These are phyloP conservation scores for Caenorhabditis wallacei DNA, from an alignment of 2,888 invertebrate genomes.

Conservation along the genomic window DNA sequence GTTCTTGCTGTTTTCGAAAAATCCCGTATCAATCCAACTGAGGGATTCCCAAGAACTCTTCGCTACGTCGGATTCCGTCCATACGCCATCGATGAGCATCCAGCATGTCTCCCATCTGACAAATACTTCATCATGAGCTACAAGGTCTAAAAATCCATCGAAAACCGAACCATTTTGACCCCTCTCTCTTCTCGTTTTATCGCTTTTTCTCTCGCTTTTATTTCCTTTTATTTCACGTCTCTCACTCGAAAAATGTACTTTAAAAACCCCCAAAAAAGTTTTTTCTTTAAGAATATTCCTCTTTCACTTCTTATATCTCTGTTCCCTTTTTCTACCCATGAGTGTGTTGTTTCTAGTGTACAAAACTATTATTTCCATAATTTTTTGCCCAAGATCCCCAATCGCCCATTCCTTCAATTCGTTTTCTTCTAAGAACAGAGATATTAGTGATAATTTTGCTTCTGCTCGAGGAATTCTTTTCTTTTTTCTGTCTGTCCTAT, in stretches of 20 bases:
- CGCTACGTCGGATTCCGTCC: constrained; percentile 76
- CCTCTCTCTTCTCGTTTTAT: constrained; percentile 38
- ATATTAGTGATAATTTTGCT: neutral
- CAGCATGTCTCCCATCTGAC: constrained; percentile 59
- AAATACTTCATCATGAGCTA: constrained; percentile 74
- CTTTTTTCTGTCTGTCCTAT: neutral
- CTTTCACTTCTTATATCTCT: neutral
- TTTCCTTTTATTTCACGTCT: neutral
- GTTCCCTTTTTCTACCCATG: neutral
- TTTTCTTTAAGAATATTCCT: neutral
- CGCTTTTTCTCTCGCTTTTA: neutral
- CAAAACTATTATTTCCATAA: constrained; percentile 21
- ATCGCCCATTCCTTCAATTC: neutral
- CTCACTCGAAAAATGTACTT: constrained; percentile 25
- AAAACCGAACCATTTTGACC: neutral
- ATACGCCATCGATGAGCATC: constrained; percentile 69
- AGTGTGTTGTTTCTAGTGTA: constrained; percentile 26
- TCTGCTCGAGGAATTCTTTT: constrained; percentile 3
- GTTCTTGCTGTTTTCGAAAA: constrained; percentile 74
- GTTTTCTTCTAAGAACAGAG: constrained; percentile 1
- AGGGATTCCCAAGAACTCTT: constrained; percentile 74
- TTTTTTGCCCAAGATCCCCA: constrained; percentile 29
- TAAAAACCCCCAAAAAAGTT: constrained; percentile 20
- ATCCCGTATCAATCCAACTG: constrained; percentile 57
- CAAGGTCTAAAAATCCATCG: constrained; percentile 63